Percentiles rank a stretch among this genome's conserved stretches.
phyloP scores from a whole-genome alignment of 2,888 invertebrate genomes.

The Eristalinus aeneus region DNA sequence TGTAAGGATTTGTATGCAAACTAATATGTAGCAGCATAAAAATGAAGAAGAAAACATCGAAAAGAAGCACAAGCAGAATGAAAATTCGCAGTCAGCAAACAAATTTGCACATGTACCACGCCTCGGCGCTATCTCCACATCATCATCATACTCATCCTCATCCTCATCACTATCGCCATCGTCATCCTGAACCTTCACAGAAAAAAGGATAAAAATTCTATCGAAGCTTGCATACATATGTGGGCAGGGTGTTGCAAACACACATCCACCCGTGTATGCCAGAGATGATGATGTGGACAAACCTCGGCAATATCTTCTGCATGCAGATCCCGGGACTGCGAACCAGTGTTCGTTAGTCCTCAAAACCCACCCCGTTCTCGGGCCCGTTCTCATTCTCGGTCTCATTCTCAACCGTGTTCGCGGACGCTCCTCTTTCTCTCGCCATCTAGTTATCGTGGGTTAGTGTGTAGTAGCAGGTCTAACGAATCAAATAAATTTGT shows the following conservation, averaged over 20 bases:
- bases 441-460: not conserved
- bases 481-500: constrained; percentile 81
- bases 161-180: constrained; percentile 23
- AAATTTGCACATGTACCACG: constrained; percentile 71
- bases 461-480: constrained; percentile 70
- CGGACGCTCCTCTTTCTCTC: constrained; percentile 8
- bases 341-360: constrained; percentile 50
- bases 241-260: not conserved
- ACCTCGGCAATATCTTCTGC: constrained; percentile 65
- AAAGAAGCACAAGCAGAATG: constrained; percentile 48
- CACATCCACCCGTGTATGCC: constrained; percentile 12
- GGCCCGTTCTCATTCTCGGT: not conserved
- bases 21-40: constrained; percentile 68
- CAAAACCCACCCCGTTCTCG: not conserved
- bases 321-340: constrained; percentile 52
- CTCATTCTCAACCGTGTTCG: not conserved
- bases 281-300: constrained; percentile 67
- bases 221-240: constrained; percentile 46
- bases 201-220: constrained; percentile 67
- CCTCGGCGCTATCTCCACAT: constrained; percentile 63
- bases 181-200: constrained; percentile 55
- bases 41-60: constrained; percentile 63
- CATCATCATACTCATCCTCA: constrained; percentile 19
- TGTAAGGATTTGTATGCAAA: constrained; percentile 64
- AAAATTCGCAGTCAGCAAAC: constrained; percentile 69